phyloP scores from a whole-genome alignment of 2,797 vertebrate species.

The Sphenopsis melanotis region DNA sequence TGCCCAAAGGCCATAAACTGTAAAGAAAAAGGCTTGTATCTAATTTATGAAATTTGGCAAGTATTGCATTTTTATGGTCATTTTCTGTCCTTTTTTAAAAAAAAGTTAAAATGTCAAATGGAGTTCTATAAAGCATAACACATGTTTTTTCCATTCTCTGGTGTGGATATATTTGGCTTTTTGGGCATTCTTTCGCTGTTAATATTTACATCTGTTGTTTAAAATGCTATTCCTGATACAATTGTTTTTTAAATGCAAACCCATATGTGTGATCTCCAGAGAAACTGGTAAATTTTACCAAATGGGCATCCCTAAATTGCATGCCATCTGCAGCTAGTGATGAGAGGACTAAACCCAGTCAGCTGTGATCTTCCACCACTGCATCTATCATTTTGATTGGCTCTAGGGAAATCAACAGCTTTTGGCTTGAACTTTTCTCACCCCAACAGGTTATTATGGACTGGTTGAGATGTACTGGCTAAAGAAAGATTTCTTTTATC shows the following conservation, averaged over 20 bases:
- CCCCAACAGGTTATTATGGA: slow-evolving; percentile 71
- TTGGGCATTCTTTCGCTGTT: slow-evolving; percentile 64
- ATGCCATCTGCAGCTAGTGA: slow-evolving; percentile 79
- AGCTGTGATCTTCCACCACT: slow-evolving; percentile 87
- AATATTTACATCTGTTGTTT: slow-evolving; percentile 80
- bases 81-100: neutral
- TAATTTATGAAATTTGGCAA: slow-evolving; percentile 62
- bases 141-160: slow-evolving; percentile 15
- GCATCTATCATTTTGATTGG: slow-evolving; percentile 74
- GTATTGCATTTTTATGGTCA: slow-evolving; percentile 40
- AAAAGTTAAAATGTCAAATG: slow-evolving; percentile 47
- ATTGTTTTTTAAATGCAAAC: slow-evolving; percentile 78
- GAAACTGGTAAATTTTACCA: slow-evolving; percentile 79
- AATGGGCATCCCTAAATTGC: slow-evolving; percentile 79
- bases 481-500: slow-evolving; percentile 44
- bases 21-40: slow-evolving; percentile 45
- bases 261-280: slow-evolving; percentile 79
- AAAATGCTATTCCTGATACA: slow-evolving; percentile 75
- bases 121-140: slow-evolving; percentile 36
- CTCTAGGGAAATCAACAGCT: slow-evolving; percentile 77
- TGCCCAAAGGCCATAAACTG: neutral
- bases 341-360: slow-evolving; percentile 81
- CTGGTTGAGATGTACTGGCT: slow-evolving; percentile 42
- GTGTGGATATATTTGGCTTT: slow-evolving; percentile 52
- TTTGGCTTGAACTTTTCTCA: slow-evolving; percentile 73